These are phyloP conservation scores for Aleiodes testaceus DNA, from an alignment of 2,888 invertebrate species.

Conservation along the genomic window DNA sequence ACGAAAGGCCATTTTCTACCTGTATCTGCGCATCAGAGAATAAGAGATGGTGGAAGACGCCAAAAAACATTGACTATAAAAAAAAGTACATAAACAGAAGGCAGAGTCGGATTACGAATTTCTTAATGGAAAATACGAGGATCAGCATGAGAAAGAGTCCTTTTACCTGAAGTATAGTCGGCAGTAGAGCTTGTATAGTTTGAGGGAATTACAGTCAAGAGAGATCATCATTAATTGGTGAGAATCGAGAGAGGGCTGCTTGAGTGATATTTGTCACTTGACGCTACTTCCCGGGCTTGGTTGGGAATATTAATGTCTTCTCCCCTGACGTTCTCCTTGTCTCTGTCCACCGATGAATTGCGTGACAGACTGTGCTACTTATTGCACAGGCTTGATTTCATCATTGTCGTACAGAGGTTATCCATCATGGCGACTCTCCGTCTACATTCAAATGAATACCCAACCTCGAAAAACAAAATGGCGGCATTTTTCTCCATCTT, in stretches of 20 bases:
- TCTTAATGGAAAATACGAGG: constrained; percentile 18
- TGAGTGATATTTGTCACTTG: constrained; percentile 19
- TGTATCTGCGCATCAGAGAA: constrained; percentile 21
- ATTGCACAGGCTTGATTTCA: constrained; percentile 64
- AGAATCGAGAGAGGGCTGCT: constrained; percentile 1
- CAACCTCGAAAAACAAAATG: constrained; percentile 34
- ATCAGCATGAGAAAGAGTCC: constrained; percentile 14
- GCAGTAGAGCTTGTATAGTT: not conserved
- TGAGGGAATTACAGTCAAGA: constrained; percentile 23
- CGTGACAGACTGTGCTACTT: constrained; percentile 59
- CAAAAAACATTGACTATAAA: constrained; percentile 14
- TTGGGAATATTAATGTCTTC: constrained; percentile 5
- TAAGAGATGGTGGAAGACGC: not conserved
- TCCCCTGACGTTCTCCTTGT: constrained; percentile 11
- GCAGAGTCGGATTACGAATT: constrained; percentile 35
- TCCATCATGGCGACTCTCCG: constrained; percentile 19
- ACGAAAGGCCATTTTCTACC: constrained; percentile 42
- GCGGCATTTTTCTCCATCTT: constrained; percentile 16
- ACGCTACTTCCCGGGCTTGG: constrained; percentile 2
- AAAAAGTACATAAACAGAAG: constrained; percentile 25
- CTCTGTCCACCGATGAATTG: constrained; percentile 64
- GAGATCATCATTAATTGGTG: constrained; percentile 33
- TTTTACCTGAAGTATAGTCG: constrained; percentile 3
- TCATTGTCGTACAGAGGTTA: constrained; percentile 53
- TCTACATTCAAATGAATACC: constrained; percentile 25